A percentile compares a stretch with the other conserved stretches of the same genome.
Conservation (phyloP, 2,797 vertebrate genomes). For the Tenualosa thibaudeaui region DNA sequence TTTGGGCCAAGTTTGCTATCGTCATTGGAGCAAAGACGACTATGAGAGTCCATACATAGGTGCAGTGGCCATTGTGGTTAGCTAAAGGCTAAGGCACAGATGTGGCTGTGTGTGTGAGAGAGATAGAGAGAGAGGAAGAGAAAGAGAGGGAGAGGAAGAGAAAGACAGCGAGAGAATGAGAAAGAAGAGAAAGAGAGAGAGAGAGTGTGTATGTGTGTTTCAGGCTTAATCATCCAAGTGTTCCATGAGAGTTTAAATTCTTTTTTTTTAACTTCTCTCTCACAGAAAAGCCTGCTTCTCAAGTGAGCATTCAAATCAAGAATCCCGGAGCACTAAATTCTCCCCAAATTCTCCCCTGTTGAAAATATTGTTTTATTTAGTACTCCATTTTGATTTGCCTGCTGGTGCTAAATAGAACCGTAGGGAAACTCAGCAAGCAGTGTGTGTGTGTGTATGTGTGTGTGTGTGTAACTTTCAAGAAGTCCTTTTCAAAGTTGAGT, state of each 20-base stretch:
- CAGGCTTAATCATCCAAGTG: background rate
- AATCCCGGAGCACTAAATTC: background rate
- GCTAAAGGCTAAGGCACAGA: no score
- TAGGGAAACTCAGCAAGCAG: background rate
- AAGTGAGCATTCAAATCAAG: background rate
- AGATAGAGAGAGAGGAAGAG: no score
- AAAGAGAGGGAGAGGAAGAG: background rate
- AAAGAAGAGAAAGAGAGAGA: no score
- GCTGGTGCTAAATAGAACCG: background rate
- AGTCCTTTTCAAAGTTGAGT: background rate
- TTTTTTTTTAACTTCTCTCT: background rate
- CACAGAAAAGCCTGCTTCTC: background rate
- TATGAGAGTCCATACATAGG: no score
- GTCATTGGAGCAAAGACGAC: no score
- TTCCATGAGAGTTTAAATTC: background rate
- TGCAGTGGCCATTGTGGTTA: no score
- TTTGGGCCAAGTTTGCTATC: no score
- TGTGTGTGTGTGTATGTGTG: no score
- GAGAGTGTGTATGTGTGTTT: slow-evolving; percentile 17
- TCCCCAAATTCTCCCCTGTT: background rate
- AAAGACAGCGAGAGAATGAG: no score
- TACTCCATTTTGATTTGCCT: background rate
- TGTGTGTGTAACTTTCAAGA: background rate
- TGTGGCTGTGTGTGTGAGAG: background rate
- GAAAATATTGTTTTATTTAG: slow-evolving; percentile 6